Evolutionary conservation across 2,113 vertebrate species (phyloP).

Genomic region (Vombatus ursinus): DNA sequence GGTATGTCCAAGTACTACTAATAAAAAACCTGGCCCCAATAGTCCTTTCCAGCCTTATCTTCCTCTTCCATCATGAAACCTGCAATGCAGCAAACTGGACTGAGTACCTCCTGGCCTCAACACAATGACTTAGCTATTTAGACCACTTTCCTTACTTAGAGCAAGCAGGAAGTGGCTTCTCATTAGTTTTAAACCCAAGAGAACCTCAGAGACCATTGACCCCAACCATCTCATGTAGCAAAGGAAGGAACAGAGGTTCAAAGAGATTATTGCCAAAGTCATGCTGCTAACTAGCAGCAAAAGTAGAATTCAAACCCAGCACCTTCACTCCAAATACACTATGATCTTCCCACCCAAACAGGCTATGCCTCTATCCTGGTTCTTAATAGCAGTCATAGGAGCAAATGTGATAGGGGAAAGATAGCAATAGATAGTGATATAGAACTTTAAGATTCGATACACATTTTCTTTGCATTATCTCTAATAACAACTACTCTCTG

Average conservation of each 20-base stretch:
- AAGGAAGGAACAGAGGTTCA: not conserved
- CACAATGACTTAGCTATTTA: not conserved
- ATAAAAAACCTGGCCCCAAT: not conserved
- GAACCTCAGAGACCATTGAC: not conserved
- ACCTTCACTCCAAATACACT: not conserved
- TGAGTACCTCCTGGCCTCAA: not conserved
- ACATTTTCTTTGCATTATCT: not conserved
- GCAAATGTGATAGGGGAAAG: not conserved
- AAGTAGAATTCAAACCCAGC: not conserved
- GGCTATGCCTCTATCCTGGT: not conserved
- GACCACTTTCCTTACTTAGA: not conserved
- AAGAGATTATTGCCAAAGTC: not conserved
- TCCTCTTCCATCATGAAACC: not conserved
- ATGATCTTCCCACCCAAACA: not conserved
- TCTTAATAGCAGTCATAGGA: not conserved
- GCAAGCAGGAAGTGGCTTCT: not conserved
- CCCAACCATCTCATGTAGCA: not conserved
- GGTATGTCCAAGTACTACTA: not conserved
- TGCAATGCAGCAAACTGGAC: not conserved
- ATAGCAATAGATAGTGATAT: not conserved
- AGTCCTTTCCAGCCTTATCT: not conserved
- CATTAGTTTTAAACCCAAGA: not conserved
- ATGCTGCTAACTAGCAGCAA: not conserved
- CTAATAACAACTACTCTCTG: not conserved
- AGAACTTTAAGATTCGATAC: not conserved